Base-by-base conservation (phyloP, 1,140 invertebrate genomes). In the Acromyrmex echinatior region DNA sequence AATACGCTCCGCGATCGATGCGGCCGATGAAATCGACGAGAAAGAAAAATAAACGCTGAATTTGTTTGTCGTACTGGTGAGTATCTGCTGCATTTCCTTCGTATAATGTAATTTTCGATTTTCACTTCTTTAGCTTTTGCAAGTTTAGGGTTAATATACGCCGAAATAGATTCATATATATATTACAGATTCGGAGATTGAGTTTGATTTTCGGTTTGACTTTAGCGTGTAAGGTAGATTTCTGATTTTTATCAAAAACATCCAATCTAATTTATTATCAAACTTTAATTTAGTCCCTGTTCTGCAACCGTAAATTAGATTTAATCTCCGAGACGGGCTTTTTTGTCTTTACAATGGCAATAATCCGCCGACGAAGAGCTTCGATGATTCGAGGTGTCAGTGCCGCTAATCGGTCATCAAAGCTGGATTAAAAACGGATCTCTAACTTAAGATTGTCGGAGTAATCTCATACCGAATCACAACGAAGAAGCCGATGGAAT, bases 401-500 rank as follows among this genome's bases (percentile, higher is more conserved):
- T 7, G 76, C 63, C n/a, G 78, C n/a, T 68, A 76, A 84, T 76
- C 70, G 56, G 12, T 18, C 21, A 49, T 51, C 45, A 25, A 84
- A 62, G 39, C 31, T 39, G 25, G 2, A 53, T 28, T 31, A 76
- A 63, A 84, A 58, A 45, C 18, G 16, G 62, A 51, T 80, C 28
- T 45, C 18, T 51, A 39, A 68, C 39, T 39, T 71, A 31, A 84
- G 53, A 74, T 21, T 28, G 74, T 60, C 56, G 60, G 56, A 76
- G 58, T 18, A 63, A 58, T 31, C 58, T 84, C 35, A 62, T 74
- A 76, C 14, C 28, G 39, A 21, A 84, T 76, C 56, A 62, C 80
- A 84, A 84, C 53, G 70, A 82, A 82, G 53, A 70, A 74, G 68
- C 56, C 68, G 56, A 82, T 62, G 56, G 39, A 62, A 74, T 82